Evolutionary conservation across 2,113 vertebrate species (phyloP).

Genomic region (Prionailurus viverrinus): DNA sequence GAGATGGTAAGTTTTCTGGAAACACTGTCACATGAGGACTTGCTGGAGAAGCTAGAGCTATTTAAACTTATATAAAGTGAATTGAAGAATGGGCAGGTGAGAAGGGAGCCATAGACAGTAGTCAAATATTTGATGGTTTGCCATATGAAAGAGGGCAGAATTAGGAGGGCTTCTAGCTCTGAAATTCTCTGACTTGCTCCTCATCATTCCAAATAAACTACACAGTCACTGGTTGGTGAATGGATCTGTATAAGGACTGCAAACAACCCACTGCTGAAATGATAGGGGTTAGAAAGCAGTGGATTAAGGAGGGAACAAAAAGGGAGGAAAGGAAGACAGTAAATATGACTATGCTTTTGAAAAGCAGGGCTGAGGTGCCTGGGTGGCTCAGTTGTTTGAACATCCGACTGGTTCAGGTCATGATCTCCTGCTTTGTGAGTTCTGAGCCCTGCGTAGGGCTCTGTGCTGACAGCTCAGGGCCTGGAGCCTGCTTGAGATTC

Average conservation of each 20-base stretch:
- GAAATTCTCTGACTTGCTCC: conserved; percentile 6
- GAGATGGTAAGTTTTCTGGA: background rate
- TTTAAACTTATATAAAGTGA: background rate
- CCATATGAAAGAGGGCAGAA: background rate
- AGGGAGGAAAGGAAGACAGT: background rate
- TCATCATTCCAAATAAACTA: background rate
- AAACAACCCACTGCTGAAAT: background rate
- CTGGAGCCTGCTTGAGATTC: too few relatives aligned
- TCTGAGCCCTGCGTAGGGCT: too few relatives aligned
- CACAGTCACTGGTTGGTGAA: background rate
- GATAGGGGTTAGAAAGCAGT: background rate
- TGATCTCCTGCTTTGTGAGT: too few relatives aligned
- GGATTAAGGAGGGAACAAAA: conserved; percentile 4
- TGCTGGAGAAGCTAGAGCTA: conserved; percentile 18
- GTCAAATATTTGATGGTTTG: background rate
- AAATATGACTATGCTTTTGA: conserved; percentile 19
- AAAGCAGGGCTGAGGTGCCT: background rate
- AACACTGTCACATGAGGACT: background rate
- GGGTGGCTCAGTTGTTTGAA: too few relatives aligned
- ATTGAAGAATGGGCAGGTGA: background rate
- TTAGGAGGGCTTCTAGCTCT: background rate
- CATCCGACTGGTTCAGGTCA: too few relatives aligned
- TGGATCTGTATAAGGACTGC: background rate
- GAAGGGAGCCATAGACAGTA: background rate
- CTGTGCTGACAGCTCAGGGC: too few relatives aligned